These are phyloP conservation scores for Cartodere bifasciata DNA, from an alignment of 2,888 invertebrate species.

Conservation along the genomic window DNA sequence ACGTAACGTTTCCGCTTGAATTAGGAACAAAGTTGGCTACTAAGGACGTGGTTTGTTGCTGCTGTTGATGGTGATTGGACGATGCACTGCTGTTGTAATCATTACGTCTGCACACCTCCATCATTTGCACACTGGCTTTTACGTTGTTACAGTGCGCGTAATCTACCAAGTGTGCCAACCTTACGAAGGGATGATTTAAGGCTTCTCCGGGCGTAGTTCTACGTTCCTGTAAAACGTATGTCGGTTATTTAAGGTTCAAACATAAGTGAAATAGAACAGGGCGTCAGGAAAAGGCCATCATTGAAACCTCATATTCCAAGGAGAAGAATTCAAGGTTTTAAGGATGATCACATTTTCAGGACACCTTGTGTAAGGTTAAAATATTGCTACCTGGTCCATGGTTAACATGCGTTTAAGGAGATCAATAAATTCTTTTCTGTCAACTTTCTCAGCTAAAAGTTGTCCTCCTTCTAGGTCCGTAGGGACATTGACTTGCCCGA, in stretches of 20 bases:
- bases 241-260: conserved; percentile 9
- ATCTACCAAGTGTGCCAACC: conserved; percentile 84
- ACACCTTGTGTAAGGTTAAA: conserved; percentile 15
- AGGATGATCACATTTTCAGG: too few relatives aligned
- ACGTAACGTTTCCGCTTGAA: conserved; percentile 73
- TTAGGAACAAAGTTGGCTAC: conserved; percentile 68
- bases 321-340: conserved; percentile 5
- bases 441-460: conserved; percentile 91
- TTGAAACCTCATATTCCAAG: neutral
- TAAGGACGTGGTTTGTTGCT: conserved; percentile 40
- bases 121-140: conserved; percentile 94
- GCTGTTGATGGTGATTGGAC: conserved; percentile 39
- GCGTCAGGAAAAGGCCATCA: conserved; percentile 1
- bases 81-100: conserved; percentile 33
- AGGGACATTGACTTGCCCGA: conserved; percentile 91
- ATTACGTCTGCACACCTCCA: conserved; percentile 68
- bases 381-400: conserved; percentile 77
- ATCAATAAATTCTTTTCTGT: conserved; percentile 95
- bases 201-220: conserved; percentile 94
- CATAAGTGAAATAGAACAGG: conserved; percentile 1
- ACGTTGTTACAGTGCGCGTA: conserved; percentile 96
- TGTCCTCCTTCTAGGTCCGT: conserved; percentile 97
- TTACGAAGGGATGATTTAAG: conserved; percentile 88
- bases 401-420: conserved; percentile 96
- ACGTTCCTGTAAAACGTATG: conserved; percentile 54